A percentile compares a stretch with the other conserved stretches of the same genome.
These are phyloP conservation scores for Bombus confusus DNA, from an alignment of 1,140 invertebrate species.

Conservation along the genomic window DNA sequence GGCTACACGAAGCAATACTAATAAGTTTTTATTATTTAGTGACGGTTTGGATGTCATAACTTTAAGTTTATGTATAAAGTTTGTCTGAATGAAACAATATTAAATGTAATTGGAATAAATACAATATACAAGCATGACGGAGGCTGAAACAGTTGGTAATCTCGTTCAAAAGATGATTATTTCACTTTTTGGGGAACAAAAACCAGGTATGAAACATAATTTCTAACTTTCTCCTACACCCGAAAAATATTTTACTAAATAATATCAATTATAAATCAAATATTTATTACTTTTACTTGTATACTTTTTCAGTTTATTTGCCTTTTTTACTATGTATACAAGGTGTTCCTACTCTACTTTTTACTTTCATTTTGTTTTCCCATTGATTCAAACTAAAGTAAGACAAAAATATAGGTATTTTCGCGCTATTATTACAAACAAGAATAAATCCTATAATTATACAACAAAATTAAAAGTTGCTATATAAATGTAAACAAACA, in stretches of 20 bases:
- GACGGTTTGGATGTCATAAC: background rate
- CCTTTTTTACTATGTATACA: too few species aligned
- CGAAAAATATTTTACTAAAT: background rate
- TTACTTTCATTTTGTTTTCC: background rate
- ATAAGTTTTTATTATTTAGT: background rate
- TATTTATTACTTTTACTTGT: background rate
- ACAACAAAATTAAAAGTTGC: background rate
- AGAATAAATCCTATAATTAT: background rate
- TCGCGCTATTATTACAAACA: background rate
- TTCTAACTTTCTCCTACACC: background rate
- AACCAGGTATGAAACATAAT: conserved; percentile 72
- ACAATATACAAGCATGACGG: conserved; percentile 70
- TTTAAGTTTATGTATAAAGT: background rate
- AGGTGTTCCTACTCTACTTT: background rate
- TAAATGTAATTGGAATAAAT: background rate
- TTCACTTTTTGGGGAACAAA: conserved; percentile 79
- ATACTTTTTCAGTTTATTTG: too few species aligned
- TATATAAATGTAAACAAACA: background rate
- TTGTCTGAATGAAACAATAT: background rate
- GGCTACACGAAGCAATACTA: too few species aligned
- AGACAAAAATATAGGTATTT: background rate
- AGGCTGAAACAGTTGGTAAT: conserved; percentile 78
- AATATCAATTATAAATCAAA: background rate
- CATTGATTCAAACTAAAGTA: background rate
- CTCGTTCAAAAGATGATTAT: conserved; percentile 78